Base-by-base conservation (phyloP, 1,140 invertebrate genomes). In the Drosophila athabasca region DNA sequence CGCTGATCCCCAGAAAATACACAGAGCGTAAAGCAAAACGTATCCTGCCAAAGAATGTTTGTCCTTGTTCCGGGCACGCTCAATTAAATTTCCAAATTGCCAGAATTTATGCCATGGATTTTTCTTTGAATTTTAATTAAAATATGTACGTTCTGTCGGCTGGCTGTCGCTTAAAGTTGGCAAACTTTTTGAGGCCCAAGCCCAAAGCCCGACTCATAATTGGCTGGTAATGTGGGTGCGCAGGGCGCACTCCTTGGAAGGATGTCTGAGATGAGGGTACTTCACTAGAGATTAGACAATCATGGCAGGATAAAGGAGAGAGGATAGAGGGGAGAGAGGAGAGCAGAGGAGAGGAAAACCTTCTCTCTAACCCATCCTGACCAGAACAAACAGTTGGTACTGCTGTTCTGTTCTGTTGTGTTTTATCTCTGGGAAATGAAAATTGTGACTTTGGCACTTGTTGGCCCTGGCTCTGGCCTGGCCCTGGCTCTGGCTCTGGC, bases 391-490 rank as follows among this genome's bases (percentile, higher is more conserved):
- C 49, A 31, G 29, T 57, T 3, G 17, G 17, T 13, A 61, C 41
- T 29, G 17, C 17, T 48, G 55, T 46, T 50, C 69, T 59, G 31
- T 35, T 9, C 3, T 35, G 8, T 29, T 48, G 51, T 46, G 49
- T 54, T 69, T n/a, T 61, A 70, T 83, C 72, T 62, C 17, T 58
- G 65, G 49, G 46, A 88, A 88, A 88, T 87, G 78, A 87, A 88
- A 87, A 87, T 75, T 75, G 78, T 87, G 79, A 79, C 82, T 88
- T 85, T 82, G 62, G 83, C 82, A 87, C 82, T 85, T 85, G 82
- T 85, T 76, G 80, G 76, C 60, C 11, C 35, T 39, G 11, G 31
- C 31, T 9, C 8, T 35, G 9, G 35, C 11, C 31, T 11, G 9
- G 35, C 11, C 17, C 17, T 19, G 17, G 17, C 17, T 8, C 35